These are phyloP conservation scores for Oithona nana DNA, from an alignment of 2,888 invertebrate genomes.

Conservation along the genomic window DNA sequence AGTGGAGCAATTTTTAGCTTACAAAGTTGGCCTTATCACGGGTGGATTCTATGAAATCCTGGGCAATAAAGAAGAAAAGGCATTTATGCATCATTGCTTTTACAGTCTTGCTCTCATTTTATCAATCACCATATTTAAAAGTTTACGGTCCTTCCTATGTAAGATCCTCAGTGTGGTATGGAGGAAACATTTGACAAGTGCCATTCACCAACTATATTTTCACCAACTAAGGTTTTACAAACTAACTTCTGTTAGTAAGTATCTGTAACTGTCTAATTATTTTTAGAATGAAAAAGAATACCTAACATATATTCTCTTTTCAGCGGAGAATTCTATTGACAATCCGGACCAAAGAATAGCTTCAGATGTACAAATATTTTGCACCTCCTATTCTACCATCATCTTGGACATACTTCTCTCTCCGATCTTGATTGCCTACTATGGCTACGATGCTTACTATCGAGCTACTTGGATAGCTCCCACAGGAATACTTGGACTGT, in stretches of 20 bases:
- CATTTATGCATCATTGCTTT: conserved; percentile 27
- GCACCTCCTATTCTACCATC: conserved; percentile 30
- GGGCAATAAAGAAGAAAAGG: conserved; percentile 29
- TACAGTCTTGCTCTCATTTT: conserved; percentile 23
- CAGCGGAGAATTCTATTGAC: not conserved
- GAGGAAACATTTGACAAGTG: conserved; percentile 30
- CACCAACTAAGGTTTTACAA: conserved; percentile 32
- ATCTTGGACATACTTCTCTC: conserved; percentile 26
- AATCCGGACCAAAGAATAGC: conserved; percentile 34
- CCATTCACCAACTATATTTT: conserved; percentile 34
- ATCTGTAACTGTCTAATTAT: not conserved
- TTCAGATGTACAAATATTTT: conserved; percentile 35
- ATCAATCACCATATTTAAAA: conserved; percentile 29
- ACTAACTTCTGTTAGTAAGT: conserved; percentile 27
- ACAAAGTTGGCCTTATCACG: conserved; percentile 35
- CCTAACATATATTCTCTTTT: conserved; percentile 23
- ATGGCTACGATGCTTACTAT: conserved; percentile 32
- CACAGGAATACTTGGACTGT: conserved; percentile 33
- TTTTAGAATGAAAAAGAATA: too few species aligned
- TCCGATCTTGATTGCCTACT: conserved; percentile 36
- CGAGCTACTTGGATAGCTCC: conserved; percentile 38
- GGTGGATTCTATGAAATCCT: conserved; percentile 35
- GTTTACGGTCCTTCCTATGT: conserved; percentile 27
- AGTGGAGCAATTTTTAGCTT: conserved; percentile 33
- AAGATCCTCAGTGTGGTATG: conserved; percentile 33